Evolutionary conservation across 2,888 invertebrate species (phyloP), one percentile per base, ranked within the genome.

Genomic region (Mantis religiosa): DNA sequence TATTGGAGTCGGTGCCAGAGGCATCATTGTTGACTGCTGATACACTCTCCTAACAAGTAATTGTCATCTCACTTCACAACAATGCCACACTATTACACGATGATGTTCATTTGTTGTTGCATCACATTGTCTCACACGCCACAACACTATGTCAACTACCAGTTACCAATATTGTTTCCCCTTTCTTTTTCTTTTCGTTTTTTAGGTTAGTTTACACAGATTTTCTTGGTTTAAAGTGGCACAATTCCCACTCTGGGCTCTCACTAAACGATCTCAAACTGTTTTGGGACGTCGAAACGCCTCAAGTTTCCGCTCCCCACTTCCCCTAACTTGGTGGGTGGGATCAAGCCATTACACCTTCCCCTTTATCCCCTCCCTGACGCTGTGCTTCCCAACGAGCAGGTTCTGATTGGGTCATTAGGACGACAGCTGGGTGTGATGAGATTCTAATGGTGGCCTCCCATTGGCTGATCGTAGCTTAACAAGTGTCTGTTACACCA

Each of bases 1-100:
- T 94, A 97, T 96, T 94, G 97, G 97, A 93, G 97, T 97, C 95
- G 97, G 97, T 96, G 98, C 97, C 95, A 98, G 96, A 95, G 98
- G 98, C 98, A 98, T 97, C 98, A 98, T 98, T 34, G 82, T 86
- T 86, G 54, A 71, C 25, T 71, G 54, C 6, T 71, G 25, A 25
- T 25, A 71, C 54, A 71, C 54, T 6, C 54, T 71, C 41, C 20
- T 20, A 71, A 71, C 54, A 71, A 71, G 54, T 71, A 71, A 71
- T 25, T 20, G 54, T 71, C 54, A 71, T 71, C 54, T 71, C 54
- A 71, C 54, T 71, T 3, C 54, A 71, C 54, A 71, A 71, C 20
- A 71, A 71, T 71, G 54, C 20, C 4, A 2, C 54, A 71, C 54
- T 25, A 71, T 15, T 6, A 71, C 54, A 71, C 54, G 54, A 25